Evolutionary conservation across 1,140 invertebrate genomes (phyloP), one percentile per base, ranked within the genome.

Genomic region (Drosophila subpulchrella): DNA sequence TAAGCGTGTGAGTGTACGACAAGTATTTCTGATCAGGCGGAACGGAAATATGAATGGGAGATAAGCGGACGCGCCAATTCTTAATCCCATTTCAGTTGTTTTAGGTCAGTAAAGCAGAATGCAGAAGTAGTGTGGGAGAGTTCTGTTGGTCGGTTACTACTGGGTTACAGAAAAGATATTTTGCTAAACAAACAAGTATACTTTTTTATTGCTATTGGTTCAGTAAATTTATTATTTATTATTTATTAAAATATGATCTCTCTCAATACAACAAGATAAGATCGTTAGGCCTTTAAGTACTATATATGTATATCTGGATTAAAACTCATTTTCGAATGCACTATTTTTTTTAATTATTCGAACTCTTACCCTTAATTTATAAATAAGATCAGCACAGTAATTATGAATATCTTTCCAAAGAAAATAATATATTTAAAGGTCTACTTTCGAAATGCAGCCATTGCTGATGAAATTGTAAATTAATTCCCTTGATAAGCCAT

Each of bases 91-190:
- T 65, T 17, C 20, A 68, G 71, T 88, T 85, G 75, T 85, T 78
- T 82, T 78, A 88, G 82, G 83, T 88, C 83, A 85, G 82, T 85
- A 65, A 82, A 76, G 39, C 30, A n/a, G 60, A 68, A 36, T 65
- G 47, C 10, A 53, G 41, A 67, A 55, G 27, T 73, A 50, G 58
- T 63, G 51, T 65, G 38, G 70, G 53, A 62, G 46, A 42, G 51
- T 56, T 8, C 13, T 10, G 5, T 2, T 39, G n/a, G n/a, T 24
- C 42, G 11, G n/a, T 17, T 57, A 30, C 20, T n/a, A 60, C 15
- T 61, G 24, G 11, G 24, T 46, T 36, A 46, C 20, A 20, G 1
- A 20, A 30, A 2, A 30, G 6, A 0, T 48, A 24, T 24, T 46
- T 24, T 24, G 6, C 3, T n/a, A 11, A 12, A 46, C n/a, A 6